Base-by-base conservation (phyloP, 2,888 invertebrate genomes). In the Acrocera orbiculus region DNA sequence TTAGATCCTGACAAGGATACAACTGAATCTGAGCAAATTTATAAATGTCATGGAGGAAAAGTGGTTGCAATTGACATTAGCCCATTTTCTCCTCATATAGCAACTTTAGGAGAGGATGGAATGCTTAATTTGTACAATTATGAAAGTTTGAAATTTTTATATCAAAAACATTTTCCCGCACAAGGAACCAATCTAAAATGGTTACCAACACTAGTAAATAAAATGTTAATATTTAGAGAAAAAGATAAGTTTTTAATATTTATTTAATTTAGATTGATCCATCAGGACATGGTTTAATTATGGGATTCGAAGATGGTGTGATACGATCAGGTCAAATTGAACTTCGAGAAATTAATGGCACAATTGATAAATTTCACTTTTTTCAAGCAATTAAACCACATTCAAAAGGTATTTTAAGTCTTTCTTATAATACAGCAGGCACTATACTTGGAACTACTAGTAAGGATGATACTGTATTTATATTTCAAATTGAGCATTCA, bases 31-130 rank as follows among this genome's bases (percentile, higher is more conserved):
- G 40, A 47, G 10, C 63, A 64, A 43, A 52, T 70, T 3, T 67
- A 77, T 43, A 70, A 70, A 0, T 76, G 73, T 44, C 87, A 89
- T 46, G 79, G 85, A 0, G 86, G 89, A 0, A 59, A 66, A 2
- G 67, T 90, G 1, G 61, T 69, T 1, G 73, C 74, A 4, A 69
- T 82, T 52, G 75, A 69, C 16, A 58, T 70, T 1, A 70, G 83
- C 10, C 76, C 83, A 0, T 65, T 70, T 38, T 72, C 74, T 9
- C 67, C 74, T 0, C 72, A 79, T 40, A 53, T 86, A 3, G 70
- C 76, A 4, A 76, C 81, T 1, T 65, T 79, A 1, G 86, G 86
- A 0, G 59, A 62, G 40, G 79, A 78, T 42, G 80, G 87, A 4
- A 68, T 72, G 33, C 50, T 90, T 3, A 71, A 76, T 43, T 60